Conservation (phyloP, 2,113 vertebrate genomes). For the Cacatua alba region DNA sequence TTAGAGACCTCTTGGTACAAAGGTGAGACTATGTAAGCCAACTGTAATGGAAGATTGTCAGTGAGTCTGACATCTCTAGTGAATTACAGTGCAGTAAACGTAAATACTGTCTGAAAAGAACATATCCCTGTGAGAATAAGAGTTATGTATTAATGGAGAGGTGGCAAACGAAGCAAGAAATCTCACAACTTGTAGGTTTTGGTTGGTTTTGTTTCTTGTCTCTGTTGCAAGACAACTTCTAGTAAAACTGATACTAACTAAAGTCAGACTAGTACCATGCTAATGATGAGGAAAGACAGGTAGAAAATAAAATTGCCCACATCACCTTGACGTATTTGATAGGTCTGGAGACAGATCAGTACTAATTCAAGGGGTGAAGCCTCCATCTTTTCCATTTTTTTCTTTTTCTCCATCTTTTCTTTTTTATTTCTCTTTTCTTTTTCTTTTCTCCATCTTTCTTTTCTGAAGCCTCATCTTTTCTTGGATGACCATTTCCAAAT, state of each 20-base stretch:
- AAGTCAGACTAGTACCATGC: neutral
- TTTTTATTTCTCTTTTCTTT: neutral
- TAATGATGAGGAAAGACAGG: neutral
- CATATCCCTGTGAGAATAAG: neutral
- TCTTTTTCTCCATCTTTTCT: neutral
- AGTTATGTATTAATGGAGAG: neutral
- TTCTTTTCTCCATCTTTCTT: neutral
- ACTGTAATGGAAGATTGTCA: neutral
- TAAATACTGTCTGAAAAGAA: neutral
- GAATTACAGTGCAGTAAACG: neutral
- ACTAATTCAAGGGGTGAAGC: neutral
- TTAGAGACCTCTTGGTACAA: neutral
- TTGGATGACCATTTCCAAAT: neutral
- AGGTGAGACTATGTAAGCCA: neutral
- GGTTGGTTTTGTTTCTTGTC: neutral
- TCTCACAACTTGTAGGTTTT: neutral
- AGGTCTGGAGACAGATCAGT: neutral
- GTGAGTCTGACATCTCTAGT: neutral
- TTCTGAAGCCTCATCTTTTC: too few species aligned
- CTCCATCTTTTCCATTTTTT: neutral
- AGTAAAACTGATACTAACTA: neutral
- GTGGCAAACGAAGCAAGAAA: neutral
- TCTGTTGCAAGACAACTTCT: neutral
- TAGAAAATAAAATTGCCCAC: neutral
- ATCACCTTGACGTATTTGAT: accelerated